Conservation (phyloP, 2,113 vertebrate species). For the Butorides virescens region DNA sequence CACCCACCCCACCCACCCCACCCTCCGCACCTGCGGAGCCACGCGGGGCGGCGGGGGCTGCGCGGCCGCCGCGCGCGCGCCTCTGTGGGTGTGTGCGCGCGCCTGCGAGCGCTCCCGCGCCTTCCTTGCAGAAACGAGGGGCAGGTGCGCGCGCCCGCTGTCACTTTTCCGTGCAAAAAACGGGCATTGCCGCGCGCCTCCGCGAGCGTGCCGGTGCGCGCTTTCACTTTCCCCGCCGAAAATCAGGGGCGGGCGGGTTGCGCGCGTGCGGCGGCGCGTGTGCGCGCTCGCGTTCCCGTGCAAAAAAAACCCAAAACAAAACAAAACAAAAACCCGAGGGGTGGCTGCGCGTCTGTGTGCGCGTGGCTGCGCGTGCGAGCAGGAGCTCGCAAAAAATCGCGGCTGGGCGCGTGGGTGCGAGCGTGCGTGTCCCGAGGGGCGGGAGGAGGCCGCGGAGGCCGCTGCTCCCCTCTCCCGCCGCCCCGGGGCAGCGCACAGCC, state of each 20-base stretch:
- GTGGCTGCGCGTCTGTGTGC: not conserved
- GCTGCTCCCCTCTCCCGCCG: not conserved
- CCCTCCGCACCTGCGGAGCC: not conserved
- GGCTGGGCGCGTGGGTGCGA: not conserved
- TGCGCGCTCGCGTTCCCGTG: not conserved
- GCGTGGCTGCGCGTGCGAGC: not conserved
- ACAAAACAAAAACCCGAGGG: too few species aligned
- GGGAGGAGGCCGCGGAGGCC: not conserved
- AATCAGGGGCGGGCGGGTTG: not conserved
- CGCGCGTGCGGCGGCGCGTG: not conserved
- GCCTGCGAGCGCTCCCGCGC: not conserved
- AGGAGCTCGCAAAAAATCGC: not conserved
- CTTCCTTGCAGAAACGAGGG: not conserved
- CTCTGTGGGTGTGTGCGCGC: not conserved
- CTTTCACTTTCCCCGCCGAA: not conserved
- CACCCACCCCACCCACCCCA: conserved; percentile 15
- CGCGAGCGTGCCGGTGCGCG: not conserved
- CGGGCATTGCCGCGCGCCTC: not conserved
- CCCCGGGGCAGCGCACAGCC: not conserved
- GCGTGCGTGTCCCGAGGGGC: not conserved
- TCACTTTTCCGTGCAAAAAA: not conserved
- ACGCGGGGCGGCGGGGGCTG: not conserved
- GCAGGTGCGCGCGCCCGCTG: not conserved
- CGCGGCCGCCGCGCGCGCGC: not conserved
- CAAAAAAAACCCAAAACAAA: too few species aligned